Conservation (phyloP, 2,797 vertebrate species). For the Antennarius maculatus region DNA sequence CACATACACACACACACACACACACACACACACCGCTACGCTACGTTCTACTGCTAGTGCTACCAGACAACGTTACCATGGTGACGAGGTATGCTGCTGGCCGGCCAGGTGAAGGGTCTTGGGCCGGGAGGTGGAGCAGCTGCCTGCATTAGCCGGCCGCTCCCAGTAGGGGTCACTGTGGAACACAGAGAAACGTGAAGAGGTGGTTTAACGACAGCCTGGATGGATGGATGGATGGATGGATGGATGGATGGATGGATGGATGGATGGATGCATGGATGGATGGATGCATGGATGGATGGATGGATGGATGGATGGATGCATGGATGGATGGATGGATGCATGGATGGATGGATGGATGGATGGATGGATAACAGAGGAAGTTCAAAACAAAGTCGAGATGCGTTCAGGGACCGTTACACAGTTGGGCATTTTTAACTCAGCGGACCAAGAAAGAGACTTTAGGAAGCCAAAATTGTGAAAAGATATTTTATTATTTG, state of each 20-base stretch:
- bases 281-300: not conserved
- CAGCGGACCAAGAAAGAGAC: conserved; percentile 17
- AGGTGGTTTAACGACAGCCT: conserved; percentile 65
- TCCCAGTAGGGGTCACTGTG: conserved; percentile 88
- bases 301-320: not conserved
- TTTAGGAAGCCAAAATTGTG: no score
- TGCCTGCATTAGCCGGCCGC: conserved; percentile 84
- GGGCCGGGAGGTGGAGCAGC: conserved; percentile 85
- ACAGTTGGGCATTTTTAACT: conserved; percentile 42
- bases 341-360: no score
- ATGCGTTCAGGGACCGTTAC: not conserved
- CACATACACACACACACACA: no score
- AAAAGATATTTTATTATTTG: no score
- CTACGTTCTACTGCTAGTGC: conserved; percentile 29
- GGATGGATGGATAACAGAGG: not conserved
- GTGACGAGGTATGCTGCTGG: conserved; percentile 87
- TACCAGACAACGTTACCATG: conserved; percentile 80
- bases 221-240: not conserved
- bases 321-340: not conserved
- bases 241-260: not conserved
- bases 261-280: not conserved
- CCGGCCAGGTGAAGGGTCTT: conserved; percentile 87
- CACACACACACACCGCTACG: not conserved
- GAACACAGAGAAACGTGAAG: conserved; percentile 73
- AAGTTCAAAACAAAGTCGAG: not conserved